These are phyloP conservation scores for Schlechtendalia chinensis DNA, from an alignment of 1,140 invertebrate genomes.

Conservation along the genomic window DNA sequence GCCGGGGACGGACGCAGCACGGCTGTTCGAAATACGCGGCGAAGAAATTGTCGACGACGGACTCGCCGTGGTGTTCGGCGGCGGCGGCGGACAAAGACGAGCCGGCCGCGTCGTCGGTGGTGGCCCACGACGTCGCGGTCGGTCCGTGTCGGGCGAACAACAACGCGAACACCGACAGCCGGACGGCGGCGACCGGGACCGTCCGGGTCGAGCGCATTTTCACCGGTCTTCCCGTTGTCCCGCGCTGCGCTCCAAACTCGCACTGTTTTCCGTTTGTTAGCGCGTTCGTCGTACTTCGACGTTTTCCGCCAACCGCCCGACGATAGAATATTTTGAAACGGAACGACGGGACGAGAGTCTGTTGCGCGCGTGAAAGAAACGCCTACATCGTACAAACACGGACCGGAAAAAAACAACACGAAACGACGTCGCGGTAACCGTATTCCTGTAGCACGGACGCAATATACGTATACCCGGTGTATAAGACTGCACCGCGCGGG, in stretches of 20 bases:
- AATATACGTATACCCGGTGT: not conserved
- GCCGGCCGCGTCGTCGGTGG: not conserved
- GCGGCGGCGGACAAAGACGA: not conserved
- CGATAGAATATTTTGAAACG: no score
- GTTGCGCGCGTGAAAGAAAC: no score
- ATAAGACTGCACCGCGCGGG: not conserved
- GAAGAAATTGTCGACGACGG: constrained; percentile 41
- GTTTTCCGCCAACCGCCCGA: no score
- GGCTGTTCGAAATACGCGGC: constrained; percentile 54
- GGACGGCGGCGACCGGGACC: not conserved
- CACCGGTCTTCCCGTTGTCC: not conserved
- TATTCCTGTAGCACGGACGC: no score
- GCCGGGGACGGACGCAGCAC: constrained; percentile 51
- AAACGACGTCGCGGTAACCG: no score
- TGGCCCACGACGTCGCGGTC: constrained; percentile 28
- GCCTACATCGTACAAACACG: no score
- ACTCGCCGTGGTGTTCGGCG: constrained; percentile 39
- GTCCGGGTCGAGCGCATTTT: constrained; percentile 11
- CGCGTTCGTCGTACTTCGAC: not conserved
- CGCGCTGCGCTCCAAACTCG: no score
- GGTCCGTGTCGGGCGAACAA: constrained; percentile 10
- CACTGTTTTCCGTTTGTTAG: not conserved
- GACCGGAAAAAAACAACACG: no score
- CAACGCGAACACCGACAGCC: constrained; percentile 5
- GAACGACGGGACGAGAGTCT: no score